Conservation (phyloP, 2,888 invertebrate species). For the Baronia brevicornis region DNA sequence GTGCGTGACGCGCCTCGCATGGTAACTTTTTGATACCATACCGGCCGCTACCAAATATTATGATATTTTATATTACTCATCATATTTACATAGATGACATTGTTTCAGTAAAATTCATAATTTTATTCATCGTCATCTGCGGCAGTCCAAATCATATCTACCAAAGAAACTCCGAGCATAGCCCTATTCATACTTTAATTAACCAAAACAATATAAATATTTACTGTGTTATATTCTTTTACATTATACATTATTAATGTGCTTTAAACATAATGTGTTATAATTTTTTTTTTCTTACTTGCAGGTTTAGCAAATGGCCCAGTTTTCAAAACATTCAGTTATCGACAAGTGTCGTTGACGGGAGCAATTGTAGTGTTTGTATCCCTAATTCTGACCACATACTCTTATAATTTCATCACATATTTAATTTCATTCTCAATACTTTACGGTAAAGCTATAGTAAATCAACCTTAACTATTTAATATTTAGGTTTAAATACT, state of each 20-base stretch:
- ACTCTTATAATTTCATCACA: slow-evolving; percentile 77
- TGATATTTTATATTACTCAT: slow-evolving; percentile 4
- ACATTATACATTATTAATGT: too few species aligned
- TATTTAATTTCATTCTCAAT: slow-evolving; percentile 80
- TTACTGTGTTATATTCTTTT: background rate
- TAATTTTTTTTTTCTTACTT: slow-evolving; percentile 28
- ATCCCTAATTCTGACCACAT: slow-evolving; percentile 77
- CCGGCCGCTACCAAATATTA: slow-evolving; percentile 20
- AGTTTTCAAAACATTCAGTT: slow-evolving; percentile 79
- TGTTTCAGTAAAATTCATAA: too few species aligned
- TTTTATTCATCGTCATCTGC: too few species aligned
- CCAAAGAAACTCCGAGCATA: too few species aligned
- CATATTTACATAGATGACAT: slow-evolving; percentile 1
- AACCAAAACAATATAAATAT: too few species aligned
- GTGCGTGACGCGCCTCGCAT: slow-evolving; percentile 73
- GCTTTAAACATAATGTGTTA: too few species aligned
- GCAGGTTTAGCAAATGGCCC: slow-evolving; percentile 82
- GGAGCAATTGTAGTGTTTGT: slow-evolving; percentile 77
- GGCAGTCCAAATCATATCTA: too few species aligned
- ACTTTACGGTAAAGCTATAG: slow-evolving; percentile 76
- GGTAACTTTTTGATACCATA: slow-evolving; percentile 65
- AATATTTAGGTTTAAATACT: background rate
- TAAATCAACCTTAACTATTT: background rate
- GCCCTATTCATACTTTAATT: too few species aligned
- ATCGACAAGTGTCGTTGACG: slow-evolving; percentile 79